phyloP scores from a whole-genome alignment of 2,113 vertebrate genomes.

The Neopipo cinnamomea region DNA sequence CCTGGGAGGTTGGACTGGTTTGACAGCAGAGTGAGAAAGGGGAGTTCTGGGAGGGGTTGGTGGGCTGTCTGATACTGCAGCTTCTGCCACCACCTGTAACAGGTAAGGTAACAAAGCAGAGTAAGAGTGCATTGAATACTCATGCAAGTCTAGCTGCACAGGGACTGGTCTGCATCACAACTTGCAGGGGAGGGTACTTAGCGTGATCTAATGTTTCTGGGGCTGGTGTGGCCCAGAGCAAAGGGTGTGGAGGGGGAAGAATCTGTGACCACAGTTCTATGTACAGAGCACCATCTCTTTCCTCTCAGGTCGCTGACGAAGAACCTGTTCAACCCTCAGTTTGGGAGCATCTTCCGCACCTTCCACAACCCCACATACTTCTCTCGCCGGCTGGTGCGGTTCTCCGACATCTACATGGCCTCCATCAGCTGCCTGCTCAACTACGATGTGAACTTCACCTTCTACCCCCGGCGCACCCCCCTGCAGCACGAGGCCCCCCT shows the following conservation, averaged over 20 bases:
- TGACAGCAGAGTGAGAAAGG: not conserved
- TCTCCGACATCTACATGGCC: slow-evolving; percentile 85
- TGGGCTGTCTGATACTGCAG: not conserved
- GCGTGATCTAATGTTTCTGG: not conserved
- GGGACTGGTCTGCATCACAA: not conserved
- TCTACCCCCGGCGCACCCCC: slow-evolving; percentile 81
- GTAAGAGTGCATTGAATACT: not conserved
- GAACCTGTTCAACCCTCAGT: slow-evolving; percentile 83
- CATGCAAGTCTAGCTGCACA: not conserved
- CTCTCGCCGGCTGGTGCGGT: slow-evolving; percentile 77
- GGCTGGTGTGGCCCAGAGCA: not conserved
- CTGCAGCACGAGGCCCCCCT: slow-evolving; percentile 81
- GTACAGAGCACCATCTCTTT: not conserved
- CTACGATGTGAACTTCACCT: slow-evolving; percentile 80
- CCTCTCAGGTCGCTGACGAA: slow-evolving; percentile 75
- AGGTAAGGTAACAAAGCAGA: not conserved
- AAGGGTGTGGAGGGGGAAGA: not conserved
- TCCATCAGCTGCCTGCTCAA: slow-evolving; percentile 82
- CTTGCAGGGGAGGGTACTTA: not conserved
- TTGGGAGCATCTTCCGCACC: slow-evolving; percentile 84
- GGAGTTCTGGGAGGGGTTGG: not conserved
- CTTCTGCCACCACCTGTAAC: not conserved
- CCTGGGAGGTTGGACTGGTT: not conserved
- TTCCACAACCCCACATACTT: slow-evolving; percentile 86
- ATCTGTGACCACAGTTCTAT: not conserved